Base-by-base conservation (phyloP, 2,888 invertebrate genomes). In the Nematopogon swammerdamellus region DNA sequence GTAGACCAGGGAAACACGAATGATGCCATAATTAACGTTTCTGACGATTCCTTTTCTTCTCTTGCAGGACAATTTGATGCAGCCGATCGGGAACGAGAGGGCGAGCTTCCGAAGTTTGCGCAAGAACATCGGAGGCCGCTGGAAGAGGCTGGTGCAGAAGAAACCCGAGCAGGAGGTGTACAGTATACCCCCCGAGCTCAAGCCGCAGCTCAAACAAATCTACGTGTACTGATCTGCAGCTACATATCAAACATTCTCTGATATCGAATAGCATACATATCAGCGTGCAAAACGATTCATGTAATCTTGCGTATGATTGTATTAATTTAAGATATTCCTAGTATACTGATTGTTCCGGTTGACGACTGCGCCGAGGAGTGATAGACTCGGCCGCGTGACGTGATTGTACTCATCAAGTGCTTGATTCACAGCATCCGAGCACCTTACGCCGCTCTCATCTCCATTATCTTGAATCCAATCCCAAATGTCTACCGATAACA, bases 171-270 rank as follows among this genome's bases (percentile, higher is more conserved):
- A 88, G 70, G 89, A 91, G 67, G 85, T 87, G 57, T 90, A 90
- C 79, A 87, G 88, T 71, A 91, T 92, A 81, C 92, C 92, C 60
- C 89, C 91, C 52, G 92, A 92, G 80, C 82, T 92, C 63, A 89
- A 90, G 71, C 91, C 91, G 60, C 92, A 92, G 80, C 84, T 92
- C 60, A 92, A 92, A 79, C 88, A 91, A 68, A 92, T 92, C 66
- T 92, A 92, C 74, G 92, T 92, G 68, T 92, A 92, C 79, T 92
- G 82, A 82, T 51, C 59, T 55, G 48, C 49, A 46, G n/a, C 36
- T 3, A 42, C 29, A 45, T 47, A 51, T 44, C 25, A 8, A 3
- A 36, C 36, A 14, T 36, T 36, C 36, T 36, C 36, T 36, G 36
- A 36, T 36, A 36, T 36, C 36, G 8, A 36, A 36, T 36, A 36